Evolutionary conservation across 2,888 invertebrate species (phyloP), one percentile per base, ranked within the genome.

Genomic region (Subacronicta megacephala): DNA sequence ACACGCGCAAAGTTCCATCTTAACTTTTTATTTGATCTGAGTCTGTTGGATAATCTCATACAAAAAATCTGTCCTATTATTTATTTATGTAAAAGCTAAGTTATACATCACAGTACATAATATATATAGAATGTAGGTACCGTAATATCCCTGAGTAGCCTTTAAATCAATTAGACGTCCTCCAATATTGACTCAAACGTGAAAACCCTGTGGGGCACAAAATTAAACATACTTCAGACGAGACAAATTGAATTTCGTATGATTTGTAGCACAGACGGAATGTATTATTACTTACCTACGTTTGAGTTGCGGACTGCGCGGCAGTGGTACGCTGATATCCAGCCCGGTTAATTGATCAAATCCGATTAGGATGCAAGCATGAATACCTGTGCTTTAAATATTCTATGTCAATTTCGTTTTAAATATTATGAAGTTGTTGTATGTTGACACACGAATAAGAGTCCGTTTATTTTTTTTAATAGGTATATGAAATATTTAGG

Each of bases 141-240:
- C n/a, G 31, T 1, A 31, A n/a, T n/a, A 6, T 12, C 2, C 9
- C 10, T 31, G n/a, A 31, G 6, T n/a, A 31, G 31, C 31, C 5
- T 31, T 31, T 12, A n/a, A 31, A 31, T 31, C 31, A n/a, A 31
- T 31, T 31, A 31, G 31, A n/a, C 31, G n/a, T 31, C 31, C 12
- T n/a, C n/a, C 31, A 31, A 31, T 31, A 31, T 31, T 31, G 31
- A 31, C 31, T 31, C n/a, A 12, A 31, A 31, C 12, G 31, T 31
- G 31, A 31, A 31, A 31, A 31, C 31, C n/a, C n/a, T 6, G 31
- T 6, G 31, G n/a, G 12, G 31, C 31, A 31, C 31, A n/a, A 31
- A 31, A 31, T 31, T 31, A 31, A 31, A 31, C 31, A 31, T 31
- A 31, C 31, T 31, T 31, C 31, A 31, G 31, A 31, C 31, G 31